Conservation (phyloP, 2,113 vertebrate genomes). For the Protobothrops mucrosquamatus region DNA sequence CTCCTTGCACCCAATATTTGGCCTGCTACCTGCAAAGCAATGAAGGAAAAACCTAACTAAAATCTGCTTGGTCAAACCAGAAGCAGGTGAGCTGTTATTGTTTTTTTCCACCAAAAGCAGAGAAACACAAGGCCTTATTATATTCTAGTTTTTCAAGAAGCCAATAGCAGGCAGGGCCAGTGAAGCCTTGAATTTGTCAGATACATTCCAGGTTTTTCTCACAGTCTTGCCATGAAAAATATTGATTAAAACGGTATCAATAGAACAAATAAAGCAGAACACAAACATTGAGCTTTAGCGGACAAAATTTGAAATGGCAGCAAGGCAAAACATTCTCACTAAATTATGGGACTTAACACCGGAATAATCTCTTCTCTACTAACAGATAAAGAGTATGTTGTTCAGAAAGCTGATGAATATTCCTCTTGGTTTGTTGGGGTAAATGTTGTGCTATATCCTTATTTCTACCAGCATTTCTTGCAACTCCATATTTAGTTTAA, state of each 20-base stretch:
- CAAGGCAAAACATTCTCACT: not conserved
- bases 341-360: not conserved
- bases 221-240: not conserved
- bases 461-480: not conserved
- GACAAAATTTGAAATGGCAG: not conserved
- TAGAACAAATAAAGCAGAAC: not conserved
- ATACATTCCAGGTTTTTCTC: not conserved
- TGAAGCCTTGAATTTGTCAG: not conserved
- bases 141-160: not conserved
- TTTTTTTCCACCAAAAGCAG: not conserved
- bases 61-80: not conserved
- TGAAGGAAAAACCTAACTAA: not conserved
- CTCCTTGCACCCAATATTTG: not conserved
- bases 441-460: not conserved
- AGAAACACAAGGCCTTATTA: not conserved
- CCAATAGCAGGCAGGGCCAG: not conserved
- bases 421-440: not conserved
- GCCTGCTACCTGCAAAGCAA: not conserved
- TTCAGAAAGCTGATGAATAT: not conserved
- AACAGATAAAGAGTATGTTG: not conserved
- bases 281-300: not conserved
- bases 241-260: not conserved
- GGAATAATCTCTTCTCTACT: not conserved
- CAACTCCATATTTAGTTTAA: not conserved
- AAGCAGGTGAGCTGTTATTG: not conserved